phyloP scores from a whole-genome alignment of 2,797 vertebrate genomes.

The Syngnathus rostellatus region DNA sequence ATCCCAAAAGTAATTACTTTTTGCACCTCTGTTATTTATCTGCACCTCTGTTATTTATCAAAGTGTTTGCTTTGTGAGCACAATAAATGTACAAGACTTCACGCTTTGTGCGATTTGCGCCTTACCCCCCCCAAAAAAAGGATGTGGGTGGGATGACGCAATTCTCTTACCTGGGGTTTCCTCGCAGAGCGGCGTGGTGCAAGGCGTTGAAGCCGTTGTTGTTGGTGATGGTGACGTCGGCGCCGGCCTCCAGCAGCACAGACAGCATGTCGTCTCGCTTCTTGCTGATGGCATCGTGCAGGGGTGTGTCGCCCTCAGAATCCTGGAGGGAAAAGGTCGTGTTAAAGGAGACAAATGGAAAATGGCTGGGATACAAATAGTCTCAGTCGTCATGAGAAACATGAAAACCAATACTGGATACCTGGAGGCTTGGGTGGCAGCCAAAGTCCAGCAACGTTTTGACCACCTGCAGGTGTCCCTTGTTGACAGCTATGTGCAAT shows the following conservation, averaged over 20 bases:
- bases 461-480: constrained; percentile 96
- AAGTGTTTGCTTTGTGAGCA: not conserved
- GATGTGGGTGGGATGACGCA: not conserved
- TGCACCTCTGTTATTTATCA: constrained; percentile 1
- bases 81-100: not conserved
- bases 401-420: constrained; percentile 38
- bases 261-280: constrained; percentile 98
- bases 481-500: constrained; percentile 96
- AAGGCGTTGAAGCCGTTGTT: constrained; percentile 98
- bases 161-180: constrained; percentile 88
- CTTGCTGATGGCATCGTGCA: constrained; percentile 98
- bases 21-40: constrained; percentile 1
- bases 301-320: constrained; percentile 98
- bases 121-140: not conserved
- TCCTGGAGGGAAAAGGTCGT: constrained; percentile 67
- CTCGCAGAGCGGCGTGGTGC: constrained; percentile 92
- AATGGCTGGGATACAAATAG: too few relatives aligned
- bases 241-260: constrained; percentile 90
- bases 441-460: constrained; percentile 95
- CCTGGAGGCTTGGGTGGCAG: constrained; percentile 98
- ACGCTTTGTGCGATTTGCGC: not conserved
- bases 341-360: constrained; percentile 15
- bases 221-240: constrained; percentile 98
- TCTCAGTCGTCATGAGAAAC: not conserved
- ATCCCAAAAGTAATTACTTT: not conserved